phyloP scores from a whole-genome alignment of 2,113 vertebrate genomes.

The Chaenogobius annularis region DNA sequence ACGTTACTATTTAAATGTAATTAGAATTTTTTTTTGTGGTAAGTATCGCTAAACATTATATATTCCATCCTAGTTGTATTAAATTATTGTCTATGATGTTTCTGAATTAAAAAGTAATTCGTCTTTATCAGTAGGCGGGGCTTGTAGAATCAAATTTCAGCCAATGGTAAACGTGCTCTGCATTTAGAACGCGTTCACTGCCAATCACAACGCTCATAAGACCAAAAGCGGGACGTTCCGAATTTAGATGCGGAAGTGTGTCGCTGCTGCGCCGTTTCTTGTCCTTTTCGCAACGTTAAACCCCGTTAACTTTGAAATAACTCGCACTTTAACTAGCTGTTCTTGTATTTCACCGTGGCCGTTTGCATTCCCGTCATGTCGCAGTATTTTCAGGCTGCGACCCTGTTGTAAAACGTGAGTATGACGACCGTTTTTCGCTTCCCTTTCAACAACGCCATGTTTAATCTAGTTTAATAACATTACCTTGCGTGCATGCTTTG shows the following conservation, averaged over 20 bases:
- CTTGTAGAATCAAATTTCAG: not conserved
- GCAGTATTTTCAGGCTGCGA: not conserved
- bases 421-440: not conserved
- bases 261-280: not conserved
- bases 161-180: not conserved
- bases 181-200: conserved; percentile 35
- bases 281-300: not conserved
- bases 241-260: conserved; percentile 57
- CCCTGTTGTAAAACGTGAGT: not conserved
- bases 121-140: not conserved
- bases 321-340: not conserved
- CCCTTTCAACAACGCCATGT: conserved; percentile 12
- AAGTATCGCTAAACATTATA: not conserved
- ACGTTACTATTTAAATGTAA: not conserved
- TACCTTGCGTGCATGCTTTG: too few relatives aligned
- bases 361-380: not conserved
- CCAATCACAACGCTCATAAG: conserved; percentile 60
- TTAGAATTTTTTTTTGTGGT: not conserved
- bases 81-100: not conserved
- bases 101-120: not conserved
- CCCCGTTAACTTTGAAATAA: not conserved
- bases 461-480: not conserved
- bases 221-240: conserved; percentile 58
- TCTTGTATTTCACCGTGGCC: not conserved
- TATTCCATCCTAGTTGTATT: not conserved